Base-by-base conservation (phyloP, 2,888 invertebrate species). In the Stramonita haemastoma region DNA sequence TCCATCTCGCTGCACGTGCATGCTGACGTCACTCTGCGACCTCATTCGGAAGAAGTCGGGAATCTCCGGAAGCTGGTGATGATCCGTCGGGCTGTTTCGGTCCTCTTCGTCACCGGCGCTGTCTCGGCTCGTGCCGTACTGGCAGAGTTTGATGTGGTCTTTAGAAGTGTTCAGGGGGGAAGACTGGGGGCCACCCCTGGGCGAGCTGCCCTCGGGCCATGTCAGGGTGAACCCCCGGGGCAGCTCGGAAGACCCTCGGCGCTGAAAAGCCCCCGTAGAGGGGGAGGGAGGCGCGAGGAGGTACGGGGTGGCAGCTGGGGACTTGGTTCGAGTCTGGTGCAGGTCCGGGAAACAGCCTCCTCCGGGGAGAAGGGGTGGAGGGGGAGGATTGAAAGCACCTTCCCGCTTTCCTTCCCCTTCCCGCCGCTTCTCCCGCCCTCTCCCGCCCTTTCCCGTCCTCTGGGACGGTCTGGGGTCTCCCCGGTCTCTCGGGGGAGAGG, bases 11-110 rank as follows among this genome's bases (percentile, higher is more conserved):
- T 34, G 73, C 73, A 34, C 32, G 32, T 85, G 89, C n/a, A 89
- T 70, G 85, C 84, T 89, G 70, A 73, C 83, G 85, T 89, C 89
- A 60, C 89, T 89, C 85, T 46, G 34, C 8, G 89, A 85, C 0
- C 89, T 36, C 2, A 19, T 73, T 22, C 89, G 89, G 77, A 85
- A 85, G 60, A 34, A 34, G 6, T 32, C 77, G n/a, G 29, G 5
- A 19, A 56, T 26, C 77, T n/a, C 34, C 36, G 87, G 46, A 17
- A 87, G n/a, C 29, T 66, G n/a, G 84, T 22, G 32, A 0, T 5
- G 60, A 22, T 60, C 46, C 8, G 46, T 46, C 46, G 46, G 46
- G 46, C 46, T 46, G 46, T 46, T 46, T 46, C 4, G 4, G 2
- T 46, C 46, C 8, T 46, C 46, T 46, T 46, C 46, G 46, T 46